Base-by-base conservation (phyloP, 2,797 vertebrate species). In the Anas bahamensis region DNA sequence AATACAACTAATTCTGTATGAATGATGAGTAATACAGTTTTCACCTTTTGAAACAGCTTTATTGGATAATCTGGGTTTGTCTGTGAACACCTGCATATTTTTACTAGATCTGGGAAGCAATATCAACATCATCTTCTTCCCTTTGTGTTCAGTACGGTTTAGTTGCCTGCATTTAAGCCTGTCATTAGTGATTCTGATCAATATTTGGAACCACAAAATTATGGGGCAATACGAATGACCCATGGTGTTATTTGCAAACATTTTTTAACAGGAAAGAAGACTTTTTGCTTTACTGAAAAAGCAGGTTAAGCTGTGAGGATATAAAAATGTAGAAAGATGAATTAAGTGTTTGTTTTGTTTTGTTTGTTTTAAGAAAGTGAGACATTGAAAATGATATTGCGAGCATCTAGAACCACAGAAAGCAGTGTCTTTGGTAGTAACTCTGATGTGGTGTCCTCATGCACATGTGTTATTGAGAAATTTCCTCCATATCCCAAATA, bases 71-170 rank as follows among this genome's bases (percentile, higher is more conserved):
- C 44, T 14, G 21, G 3, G 29, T 33, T 74, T 33, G 6, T 44
- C 22, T 22, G 14, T 46, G 48, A 66, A 26, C 9, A 39, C 17
- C 29, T 89, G 42, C 4, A 3, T 52, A 4, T 19, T 77, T 75
- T 60, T 31, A 17, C 48, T 42, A 31, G 19, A 8, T 44, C 28
- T 81, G 22, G 17, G 70, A 71, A 50, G 6, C 24, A 64, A 10
- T 11, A 57, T 14, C 0, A 55, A 5, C 24, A 71, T 10, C 12
- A 61, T 14, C 0, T 0, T 26, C 21, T 76, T 55, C 46, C 21
- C 21, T 46, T n/a, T 35, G 5, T 23, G 35, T 71, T 78, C 35
- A 82, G 5, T 14, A 24, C 31, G 17, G 17, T 77, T 14, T n/a
- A 33, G 29, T 3, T 68, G 4, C 29, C 39, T 59, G 14, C 22